Evolutionary conservation across 2,113 vertebrate genomes (phyloP).

Genomic region (Strigops habroptila): DNA sequence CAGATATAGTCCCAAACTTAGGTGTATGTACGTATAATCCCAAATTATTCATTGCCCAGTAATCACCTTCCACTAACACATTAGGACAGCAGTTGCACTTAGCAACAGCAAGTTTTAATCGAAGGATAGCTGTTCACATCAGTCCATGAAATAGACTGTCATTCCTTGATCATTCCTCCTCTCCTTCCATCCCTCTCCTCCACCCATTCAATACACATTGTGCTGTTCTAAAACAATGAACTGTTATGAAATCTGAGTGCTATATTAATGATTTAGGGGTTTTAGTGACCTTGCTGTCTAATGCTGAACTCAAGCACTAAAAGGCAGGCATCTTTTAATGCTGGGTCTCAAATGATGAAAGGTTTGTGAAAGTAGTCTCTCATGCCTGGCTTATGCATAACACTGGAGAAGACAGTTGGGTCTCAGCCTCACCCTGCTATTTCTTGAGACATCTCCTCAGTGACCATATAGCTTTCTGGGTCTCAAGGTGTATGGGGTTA

Average conservation of each 20-base stretch:
- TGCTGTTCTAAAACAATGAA: background rate
- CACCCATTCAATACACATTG: background rate
- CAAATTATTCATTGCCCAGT: background rate
- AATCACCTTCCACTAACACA: background rate
- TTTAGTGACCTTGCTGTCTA: background rate
- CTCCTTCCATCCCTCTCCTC: background rate
- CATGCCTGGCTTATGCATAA: background rate
- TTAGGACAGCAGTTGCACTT: background rate
- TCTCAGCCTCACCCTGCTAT: background rate
- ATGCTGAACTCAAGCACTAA: background rate
- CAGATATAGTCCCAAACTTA: background rate
- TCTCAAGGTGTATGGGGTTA: rapidly evolving
- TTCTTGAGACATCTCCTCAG: background rate
- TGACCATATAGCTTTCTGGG: background rate
- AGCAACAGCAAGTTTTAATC: background rate
- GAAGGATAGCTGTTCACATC: rapidly evolving
- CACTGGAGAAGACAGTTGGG: background rate
- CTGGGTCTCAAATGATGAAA: background rate
- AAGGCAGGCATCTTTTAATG: background rate
- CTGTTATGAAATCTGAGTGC: background rate
- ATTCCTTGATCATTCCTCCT: background rate
- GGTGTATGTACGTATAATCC: background rate
- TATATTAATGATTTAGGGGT: rapidly evolving
- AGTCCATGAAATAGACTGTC: background rate
- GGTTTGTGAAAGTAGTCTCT: background rate